Evolutionary conservation across 2,888 invertebrate species (phyloP).

Genomic region (Thelaira solivaga): DNA sequence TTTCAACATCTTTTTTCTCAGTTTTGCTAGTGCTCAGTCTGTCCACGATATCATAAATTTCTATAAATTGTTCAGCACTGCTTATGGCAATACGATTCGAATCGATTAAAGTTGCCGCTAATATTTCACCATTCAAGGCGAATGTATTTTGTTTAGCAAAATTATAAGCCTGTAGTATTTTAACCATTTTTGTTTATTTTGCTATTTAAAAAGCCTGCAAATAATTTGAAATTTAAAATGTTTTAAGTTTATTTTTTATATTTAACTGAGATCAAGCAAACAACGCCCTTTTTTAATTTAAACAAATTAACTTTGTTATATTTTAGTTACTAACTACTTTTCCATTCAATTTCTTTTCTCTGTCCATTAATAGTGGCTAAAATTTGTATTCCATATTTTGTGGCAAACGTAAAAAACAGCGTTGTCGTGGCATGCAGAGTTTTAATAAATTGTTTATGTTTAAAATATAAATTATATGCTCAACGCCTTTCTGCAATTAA

Average conservation of each 20-base stretch:
- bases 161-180: conserved; percentile 76
- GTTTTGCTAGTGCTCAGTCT: conserved; percentile 64
- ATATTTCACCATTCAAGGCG: conserved; percentile 74
- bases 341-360: too few species aligned
- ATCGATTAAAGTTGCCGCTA: conserved; percentile 73
- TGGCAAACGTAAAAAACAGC: too few species aligned
- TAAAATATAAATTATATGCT: too few species aligned
- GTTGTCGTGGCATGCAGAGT: too few species aligned
- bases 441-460: too few species aligned
- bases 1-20: conserved; percentile 20
- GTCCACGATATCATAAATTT: conserved; percentile 74
- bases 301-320: neutral
- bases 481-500: too few species aligned
- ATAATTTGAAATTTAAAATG: neutral
- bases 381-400: too few species aligned
- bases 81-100: conserved; percentile 74
- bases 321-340: neutral
- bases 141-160: conserved; percentile 76
- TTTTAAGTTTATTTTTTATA: neutral
- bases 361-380: too few species aligned
- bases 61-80: conserved; percentile 75
- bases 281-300: conserved; percentile 54
- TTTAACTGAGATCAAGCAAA: too few species aligned
- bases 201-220: conserved; percentile 33
- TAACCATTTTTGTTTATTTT: conserved; percentile 71